Evolutionary conservation across 2,113 vertebrate species (phyloP), one percentile per base, ranked within the genome.

Genomic region (Vulpes ferrilata): DNA sequence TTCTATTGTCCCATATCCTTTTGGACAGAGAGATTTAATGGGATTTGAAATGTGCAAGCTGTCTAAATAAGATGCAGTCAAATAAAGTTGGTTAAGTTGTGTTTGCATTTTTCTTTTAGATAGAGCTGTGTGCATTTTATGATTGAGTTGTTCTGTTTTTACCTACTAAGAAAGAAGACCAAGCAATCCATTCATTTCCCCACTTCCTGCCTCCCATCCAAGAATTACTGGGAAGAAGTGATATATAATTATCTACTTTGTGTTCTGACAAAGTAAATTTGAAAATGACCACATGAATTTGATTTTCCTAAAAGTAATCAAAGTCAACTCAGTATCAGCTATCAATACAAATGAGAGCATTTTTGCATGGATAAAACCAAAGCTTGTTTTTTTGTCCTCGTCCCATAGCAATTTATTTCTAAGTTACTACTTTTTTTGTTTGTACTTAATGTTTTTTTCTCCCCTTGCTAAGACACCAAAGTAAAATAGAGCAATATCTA

Each of bases 61-160:
- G 99, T 99, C 98, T 98, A 98, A 99, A 99, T 98, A 98, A 98
- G 98, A 98, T 99, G 98, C 99, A 98, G 99, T 99, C 98, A 98
- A 99, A 99, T 99, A 99, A 99, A 98, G 97, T 97, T 99, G 98
- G 98, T 99, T 98, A 98, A 96, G 97, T 98, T 99, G 99, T 99
- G 98, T 98, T 98, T 99, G 99, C 98, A 98, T 98, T 98, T 98
- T 98, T 98, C 98, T 99, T 99, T 99, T 95, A 98, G 97, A 98
- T 96, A 93, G 97, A 97, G 94, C 98, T 95, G 96, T 98, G 96
- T 98, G 80, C 81, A 93, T 97, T 98, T 97, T 96, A 15, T 97
- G 96, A 94, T 96, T 96, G 88, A 90, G 78, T 96, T 92, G 60
- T 90, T 97, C 88, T 92, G 43, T 80, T 98, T 97, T 95, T 96